A percentile compares a stretch with the other conserved stretches of the same genome.
phyloP scores from a whole-genome alignment of 2,797 vertebrate genomes.

The Lacerta viridis region DNA sequence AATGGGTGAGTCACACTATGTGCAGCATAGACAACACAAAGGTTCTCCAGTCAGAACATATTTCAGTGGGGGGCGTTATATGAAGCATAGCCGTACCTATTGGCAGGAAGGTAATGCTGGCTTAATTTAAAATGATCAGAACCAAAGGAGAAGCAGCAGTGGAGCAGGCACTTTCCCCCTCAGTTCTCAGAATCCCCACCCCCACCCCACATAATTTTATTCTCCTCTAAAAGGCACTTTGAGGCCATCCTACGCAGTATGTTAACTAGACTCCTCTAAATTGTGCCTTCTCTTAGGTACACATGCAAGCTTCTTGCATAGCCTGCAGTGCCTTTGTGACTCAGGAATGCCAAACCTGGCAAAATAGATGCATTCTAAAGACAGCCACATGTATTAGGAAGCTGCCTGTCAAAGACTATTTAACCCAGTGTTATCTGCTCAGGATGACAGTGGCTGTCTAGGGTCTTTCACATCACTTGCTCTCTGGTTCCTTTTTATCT shows the following conservation, averaged over 20 bases:
- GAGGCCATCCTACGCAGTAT: neutral
- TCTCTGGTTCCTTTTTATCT: neutral
- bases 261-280: neutral
- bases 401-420: neutral
- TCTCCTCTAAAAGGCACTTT: neutral
- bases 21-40: neutral
- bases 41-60: slow-evolving; percentile 8
- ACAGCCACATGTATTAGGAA: neutral
- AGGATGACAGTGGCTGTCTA: neutral
- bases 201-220: too few species aligned
- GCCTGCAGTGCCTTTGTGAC: neutral
- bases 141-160: neutral
- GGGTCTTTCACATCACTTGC: neutral
- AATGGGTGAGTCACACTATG: slow-evolving; percentile 11
- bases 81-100: neutral
- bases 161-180: neutral
- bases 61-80: neutral
- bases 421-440: neutral
- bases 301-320: neutral
- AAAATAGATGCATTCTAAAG: neutral
- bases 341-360: neutral
- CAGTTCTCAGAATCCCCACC: neutral
- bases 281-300: neutral
- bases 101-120: neutral
- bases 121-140: neutral